Evolutionary conservation across 2,113 vertebrate species (phyloP).

Genomic region (Microtus oregoni): DNA sequence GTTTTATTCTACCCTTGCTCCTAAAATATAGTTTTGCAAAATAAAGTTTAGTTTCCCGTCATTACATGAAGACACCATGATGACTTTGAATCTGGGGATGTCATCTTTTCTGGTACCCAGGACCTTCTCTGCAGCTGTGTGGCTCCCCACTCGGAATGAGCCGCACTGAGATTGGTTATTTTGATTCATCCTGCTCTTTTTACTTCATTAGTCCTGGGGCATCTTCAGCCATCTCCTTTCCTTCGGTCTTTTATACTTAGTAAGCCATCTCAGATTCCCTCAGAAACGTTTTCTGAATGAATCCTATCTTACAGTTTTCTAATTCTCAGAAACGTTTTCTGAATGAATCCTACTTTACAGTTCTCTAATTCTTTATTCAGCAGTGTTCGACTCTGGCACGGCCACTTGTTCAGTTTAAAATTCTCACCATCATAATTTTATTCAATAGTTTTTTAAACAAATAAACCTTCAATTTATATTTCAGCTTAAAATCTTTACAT

Average conservation of each 20-base stretch:
- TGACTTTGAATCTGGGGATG: not conserved
- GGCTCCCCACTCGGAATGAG: not conserved
- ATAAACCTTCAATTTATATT: conserved; percentile 21
- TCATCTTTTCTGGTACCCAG: not conserved
- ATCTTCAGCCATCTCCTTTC: not conserved
- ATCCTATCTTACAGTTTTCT: not conserved
- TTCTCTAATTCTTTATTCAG: not conserved
- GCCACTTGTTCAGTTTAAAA: not conserved
- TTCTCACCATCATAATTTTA: not conserved
- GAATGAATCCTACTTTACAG: not conserved
- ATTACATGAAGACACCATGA: not conserved
- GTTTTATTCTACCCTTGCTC: not conserved
- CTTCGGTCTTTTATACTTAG: not conserved
- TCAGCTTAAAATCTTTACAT: not conserved
- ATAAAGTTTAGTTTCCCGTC: not conserved
- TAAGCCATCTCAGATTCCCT: not conserved
- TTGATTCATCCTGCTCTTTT: not conserved
- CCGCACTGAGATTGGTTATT: not conserved
- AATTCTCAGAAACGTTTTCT: not conserved
- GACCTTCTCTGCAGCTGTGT: not conserved
- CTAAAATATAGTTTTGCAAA: not conserved
- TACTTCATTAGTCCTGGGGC: not conserved
- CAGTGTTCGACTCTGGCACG: not conserved
- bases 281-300: too few relatives aligned
- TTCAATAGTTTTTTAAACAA: not conserved